These are phyloP conservation scores for Distichodus sexfasciatus DNA, from an alignment of 2,797 vertebrate genomes.

Conservation along the genomic window DNA sequence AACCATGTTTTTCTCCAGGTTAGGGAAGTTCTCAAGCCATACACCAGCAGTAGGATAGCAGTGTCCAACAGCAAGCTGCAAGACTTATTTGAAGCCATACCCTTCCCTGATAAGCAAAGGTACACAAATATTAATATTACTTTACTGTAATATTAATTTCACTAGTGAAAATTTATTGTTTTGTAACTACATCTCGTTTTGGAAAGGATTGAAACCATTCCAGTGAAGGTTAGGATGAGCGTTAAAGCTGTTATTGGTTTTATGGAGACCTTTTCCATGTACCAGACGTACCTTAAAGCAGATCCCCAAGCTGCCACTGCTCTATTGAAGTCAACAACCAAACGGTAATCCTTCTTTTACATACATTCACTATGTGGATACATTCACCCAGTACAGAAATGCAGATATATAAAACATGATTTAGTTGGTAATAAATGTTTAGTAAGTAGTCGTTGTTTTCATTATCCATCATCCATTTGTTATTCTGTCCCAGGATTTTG, in stretches of 20 bases:
- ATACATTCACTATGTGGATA: too few species aligned
- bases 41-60: slow-evolving; percentile 48
- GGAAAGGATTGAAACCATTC: slow-evolving; percentile 59
- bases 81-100: slow-evolving; percentile 62
- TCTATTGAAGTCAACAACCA: slow-evolving; percentile 56
- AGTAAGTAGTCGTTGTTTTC: not conserved
- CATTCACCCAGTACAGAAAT: too few species aligned
- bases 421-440: too few species aligned
- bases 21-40: slow-evolving; percentile 50
- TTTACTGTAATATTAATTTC: too few species aligned
- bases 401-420: too few species aligned
- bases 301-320: slow-evolving; percentile 55
- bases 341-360: too few species aligned
- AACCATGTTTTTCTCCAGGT: slow-evolving; percentile 54
- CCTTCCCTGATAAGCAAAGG: slow-evolving; percentile 72
- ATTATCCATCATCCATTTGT: not conserved
- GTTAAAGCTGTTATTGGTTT: slow-evolving; percentile 59
- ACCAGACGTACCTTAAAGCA: slow-evolving; percentile 58
- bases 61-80: slow-evolving; percentile 51
- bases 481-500: slow-evolving; percentile 61
- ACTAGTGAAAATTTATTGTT: not conserved
- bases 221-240: slow-evolving; percentile 39
- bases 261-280: slow-evolving; percentile 64
- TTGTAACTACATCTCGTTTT: not conserved
- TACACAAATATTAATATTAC: slow-evolving; percentile 40